Conservation (phyloP, 2,797 vertebrate genomes). For the Saxicola maurus region DNA sequence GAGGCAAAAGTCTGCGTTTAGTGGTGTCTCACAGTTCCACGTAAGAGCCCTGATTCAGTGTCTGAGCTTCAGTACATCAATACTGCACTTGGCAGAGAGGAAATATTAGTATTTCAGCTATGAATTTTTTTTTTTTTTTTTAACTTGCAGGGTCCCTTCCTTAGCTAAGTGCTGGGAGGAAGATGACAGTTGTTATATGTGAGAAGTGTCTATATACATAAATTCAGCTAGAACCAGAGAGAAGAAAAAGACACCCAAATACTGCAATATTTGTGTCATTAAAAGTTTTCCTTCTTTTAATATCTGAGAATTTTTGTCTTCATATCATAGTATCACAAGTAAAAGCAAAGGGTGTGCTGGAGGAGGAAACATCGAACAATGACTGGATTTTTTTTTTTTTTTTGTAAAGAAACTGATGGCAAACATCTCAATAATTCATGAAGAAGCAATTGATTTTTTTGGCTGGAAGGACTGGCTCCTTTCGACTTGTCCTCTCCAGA, state of each 20-base stretch:
- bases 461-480: constrained; percentile 57
- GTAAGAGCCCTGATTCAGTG: constrained; percentile 57
- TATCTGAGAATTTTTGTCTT: constrained; percentile 6
- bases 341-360: constrained; percentile 27
- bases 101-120: constrained; percentile 62
- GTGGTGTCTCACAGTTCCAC: constrained; percentile 44
- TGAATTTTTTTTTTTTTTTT: not conserved
- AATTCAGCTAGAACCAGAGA: not conserved
- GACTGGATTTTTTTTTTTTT: constrained; percentile 16
- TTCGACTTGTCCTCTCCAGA: constrained; percentile 62
- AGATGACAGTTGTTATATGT: not conserved
- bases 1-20: constrained; percentile 70
- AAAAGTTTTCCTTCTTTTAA: not conserved
- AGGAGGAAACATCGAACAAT: constrained; percentile 21
- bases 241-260: not conserved
- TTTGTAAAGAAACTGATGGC: constrained; percentile 74
- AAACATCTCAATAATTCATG: constrained; percentile 93
- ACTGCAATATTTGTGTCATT: not conserved
- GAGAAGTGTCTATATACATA: not conserved
- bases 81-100: constrained; percentile 51
- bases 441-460: constrained; percentile 76
- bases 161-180: not conserved
- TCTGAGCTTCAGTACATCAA: constrained; percentile 49
- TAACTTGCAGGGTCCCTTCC: constrained; percentile 15
- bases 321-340: not conserved